Percentiles rank a stretch among this genome's conserved stretches.
Evolutionary conservation across 1,140 invertebrate species (phyloP).

Genomic region (Mylabris phalerata): DNA sequence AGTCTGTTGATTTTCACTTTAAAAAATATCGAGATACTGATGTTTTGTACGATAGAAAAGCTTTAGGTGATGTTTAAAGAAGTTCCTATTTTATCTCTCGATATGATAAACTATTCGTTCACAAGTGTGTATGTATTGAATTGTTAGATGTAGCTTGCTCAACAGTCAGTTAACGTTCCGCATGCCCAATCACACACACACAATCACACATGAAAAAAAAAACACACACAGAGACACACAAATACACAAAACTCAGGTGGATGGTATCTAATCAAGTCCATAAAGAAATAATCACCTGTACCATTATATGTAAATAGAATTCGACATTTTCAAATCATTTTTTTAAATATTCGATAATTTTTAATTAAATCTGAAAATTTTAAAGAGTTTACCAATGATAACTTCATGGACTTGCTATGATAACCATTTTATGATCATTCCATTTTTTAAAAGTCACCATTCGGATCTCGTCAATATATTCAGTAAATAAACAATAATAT

Average conservation of each 20-base stretch:
- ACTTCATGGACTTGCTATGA: no score
- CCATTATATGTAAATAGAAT: no score
- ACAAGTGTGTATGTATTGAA: slow-evolving; percentile 40
- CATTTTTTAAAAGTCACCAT: no score
- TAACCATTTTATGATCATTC: no score
- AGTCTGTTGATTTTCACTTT: slow-evolving; percentile 43
- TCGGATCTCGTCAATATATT: neutral
- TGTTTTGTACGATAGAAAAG: slow-evolving; percentile 42
- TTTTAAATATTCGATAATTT: no score
- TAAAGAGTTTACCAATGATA: no score
- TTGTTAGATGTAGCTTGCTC: slow-evolving; percentile 44
- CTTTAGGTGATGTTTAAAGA: slow-evolving; percentile 44
- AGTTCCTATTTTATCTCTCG: slow-evolving; percentile 46
- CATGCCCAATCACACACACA: slow-evolving; percentile 28
- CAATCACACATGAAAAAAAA: no score
- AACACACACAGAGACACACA: no score
- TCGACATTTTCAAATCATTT: no score
- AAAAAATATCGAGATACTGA: slow-evolving; percentile 39
- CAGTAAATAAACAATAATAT: neutral
- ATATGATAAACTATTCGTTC: slow-evolving; percentile 38
- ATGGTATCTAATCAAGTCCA: neutral
- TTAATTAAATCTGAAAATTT: no score
- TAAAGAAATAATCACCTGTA: no score
- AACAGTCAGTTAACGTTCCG: slow-evolving; percentile 38
- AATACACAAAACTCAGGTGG: slow-evolving; percentile 37